phyloP scores from a whole-genome alignment of 2,113 vertebrate species.

The Gallinago jamesoni region DNA sequence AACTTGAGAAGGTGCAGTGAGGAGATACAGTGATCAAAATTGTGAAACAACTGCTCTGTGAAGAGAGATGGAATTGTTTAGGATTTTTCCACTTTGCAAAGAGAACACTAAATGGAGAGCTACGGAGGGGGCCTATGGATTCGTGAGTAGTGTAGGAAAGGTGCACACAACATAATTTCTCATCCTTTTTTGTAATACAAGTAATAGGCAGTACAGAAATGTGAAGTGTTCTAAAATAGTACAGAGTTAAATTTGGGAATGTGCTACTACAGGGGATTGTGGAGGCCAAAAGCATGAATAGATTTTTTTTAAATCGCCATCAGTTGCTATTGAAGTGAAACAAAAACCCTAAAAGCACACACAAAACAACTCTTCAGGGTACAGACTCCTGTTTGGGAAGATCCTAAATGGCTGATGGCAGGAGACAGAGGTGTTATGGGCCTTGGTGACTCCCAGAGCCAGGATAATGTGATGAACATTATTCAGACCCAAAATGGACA shows the following conservation, averaged over 20 bases:
- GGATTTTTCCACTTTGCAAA: background rate
- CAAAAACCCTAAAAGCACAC: background rate
- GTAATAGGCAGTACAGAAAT: background rate
- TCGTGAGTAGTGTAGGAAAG: background rate
- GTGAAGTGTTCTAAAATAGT: background rate
- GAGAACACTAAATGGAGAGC: background rate
- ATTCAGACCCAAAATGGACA: background rate
- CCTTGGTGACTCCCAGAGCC: background rate
- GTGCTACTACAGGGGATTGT: background rate
- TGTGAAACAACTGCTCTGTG: constrained; percentile 33
- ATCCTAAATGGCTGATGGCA: background rate
- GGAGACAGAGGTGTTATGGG: background rate
- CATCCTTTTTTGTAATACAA: background rate
- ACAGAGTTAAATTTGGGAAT: background rate
- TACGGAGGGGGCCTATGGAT: background rate
- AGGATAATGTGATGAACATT: background rate
- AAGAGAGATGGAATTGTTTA: constrained; percentile 18
- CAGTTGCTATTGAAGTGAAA: constrained; percentile 19
- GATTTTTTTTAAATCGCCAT: background rate
- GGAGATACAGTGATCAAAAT: background rate
- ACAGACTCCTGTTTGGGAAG: background rate
- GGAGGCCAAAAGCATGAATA: constrained; percentile 1
- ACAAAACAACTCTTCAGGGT: background rate
- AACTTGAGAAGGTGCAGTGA: constrained; percentile 11
- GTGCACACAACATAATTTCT: background rate